These are phyloP conservation scores for Proterorhinus semilunaris DNA, from an alignment of 2,113 vertebrate species.

Conservation along the genomic window DNA sequence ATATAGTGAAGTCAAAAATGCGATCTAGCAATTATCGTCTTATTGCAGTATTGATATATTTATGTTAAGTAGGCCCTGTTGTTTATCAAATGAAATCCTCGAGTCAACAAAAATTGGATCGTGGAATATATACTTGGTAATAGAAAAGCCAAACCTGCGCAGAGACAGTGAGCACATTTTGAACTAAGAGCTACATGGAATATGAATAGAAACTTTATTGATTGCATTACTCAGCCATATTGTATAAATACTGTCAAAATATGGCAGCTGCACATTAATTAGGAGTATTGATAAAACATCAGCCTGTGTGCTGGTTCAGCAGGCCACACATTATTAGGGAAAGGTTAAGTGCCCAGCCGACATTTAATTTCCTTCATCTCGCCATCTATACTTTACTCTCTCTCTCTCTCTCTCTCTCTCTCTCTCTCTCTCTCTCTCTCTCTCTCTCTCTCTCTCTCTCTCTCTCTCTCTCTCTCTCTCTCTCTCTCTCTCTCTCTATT, in stretches of 20 bases:
- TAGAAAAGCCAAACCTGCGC: not conserved
- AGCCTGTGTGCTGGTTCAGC: constrained; percentile 72
- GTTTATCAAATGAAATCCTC: too few relatives aligned
- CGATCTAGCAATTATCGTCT: too few relatives aligned
- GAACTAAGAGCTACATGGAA: constrained; percentile 33
- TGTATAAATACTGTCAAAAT: constrained; percentile 65
- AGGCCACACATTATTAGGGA: constrained; percentile 70
- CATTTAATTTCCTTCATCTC: constrained; percentile 65
- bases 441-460: not conserved
- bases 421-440: not conserved
- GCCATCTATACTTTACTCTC: constrained; percentile 10
- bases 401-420: not conserved
- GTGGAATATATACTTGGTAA: too few relatives aligned
- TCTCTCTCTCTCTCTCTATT: too few relatives aligned
- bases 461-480: too few relatives aligned
- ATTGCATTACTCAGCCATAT: constrained; percentile 62
- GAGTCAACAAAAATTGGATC: too few relatives aligned
- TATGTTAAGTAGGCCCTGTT: too few relatives aligned
- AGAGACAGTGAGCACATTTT: constrained; percentile 26
- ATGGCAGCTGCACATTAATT: constrained; percentile 70
- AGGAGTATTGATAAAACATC: constrained; percentile 71
- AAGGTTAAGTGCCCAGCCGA: constrained; percentile 72
- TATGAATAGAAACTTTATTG: constrained; percentile 52
- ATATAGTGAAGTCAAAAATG: too few relatives aligned
- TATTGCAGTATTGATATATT: too few relatives aligned